Evolutionary conservation across 2,888 invertebrate species (phyloP).

Genomic region (Apodemia zela): DNA sequence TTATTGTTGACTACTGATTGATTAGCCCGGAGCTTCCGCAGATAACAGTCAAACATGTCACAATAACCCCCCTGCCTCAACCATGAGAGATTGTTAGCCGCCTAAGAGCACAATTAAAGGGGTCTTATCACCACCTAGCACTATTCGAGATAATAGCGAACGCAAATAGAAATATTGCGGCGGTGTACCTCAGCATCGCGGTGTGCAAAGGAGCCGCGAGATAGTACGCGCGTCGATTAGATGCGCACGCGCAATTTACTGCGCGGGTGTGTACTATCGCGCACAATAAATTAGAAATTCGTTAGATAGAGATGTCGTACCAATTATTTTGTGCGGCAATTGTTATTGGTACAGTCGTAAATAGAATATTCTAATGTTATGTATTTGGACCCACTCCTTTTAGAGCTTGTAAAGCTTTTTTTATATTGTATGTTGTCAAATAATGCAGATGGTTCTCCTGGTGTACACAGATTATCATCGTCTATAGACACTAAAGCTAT

Average conservation of each 20-base stretch:
- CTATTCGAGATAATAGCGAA: conserved; percentile 42
- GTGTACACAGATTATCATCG: too few species aligned
- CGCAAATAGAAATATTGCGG: conserved; percentile 61
- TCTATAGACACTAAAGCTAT: too few species aligned
- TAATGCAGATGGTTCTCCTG: too few species aligned
- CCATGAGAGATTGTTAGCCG: conserved; percentile 18
- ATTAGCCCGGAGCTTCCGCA: too few species aligned
- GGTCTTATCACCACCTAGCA: conserved; percentile 51
- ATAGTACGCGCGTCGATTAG: conserved; percentile 69
- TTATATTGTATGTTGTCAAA: too few species aligned
- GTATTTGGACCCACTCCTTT: not conserved
- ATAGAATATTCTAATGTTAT: not conserved
- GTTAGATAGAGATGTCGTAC: conserved; percentile 76
- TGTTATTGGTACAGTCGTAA: conserved; percentile 33
- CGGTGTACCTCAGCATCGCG: conserved; percentile 64
- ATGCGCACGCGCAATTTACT: conserved; percentile 70
- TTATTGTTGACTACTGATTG: too few species aligned
- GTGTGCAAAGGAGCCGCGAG: conserved; percentile 72
- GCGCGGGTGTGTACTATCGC: conserved; percentile 60
- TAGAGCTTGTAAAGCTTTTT: too few species aligned
- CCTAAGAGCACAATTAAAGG: conserved; percentile 36
- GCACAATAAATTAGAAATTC: conserved; percentile 77
- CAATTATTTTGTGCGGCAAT: conserved; percentile 61
- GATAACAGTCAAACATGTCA: not conserved
- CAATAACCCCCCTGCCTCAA: not conserved